Conservation (phyloP, 2,797 vertebrate genomes). For the Sebastes cheni region DNA sequence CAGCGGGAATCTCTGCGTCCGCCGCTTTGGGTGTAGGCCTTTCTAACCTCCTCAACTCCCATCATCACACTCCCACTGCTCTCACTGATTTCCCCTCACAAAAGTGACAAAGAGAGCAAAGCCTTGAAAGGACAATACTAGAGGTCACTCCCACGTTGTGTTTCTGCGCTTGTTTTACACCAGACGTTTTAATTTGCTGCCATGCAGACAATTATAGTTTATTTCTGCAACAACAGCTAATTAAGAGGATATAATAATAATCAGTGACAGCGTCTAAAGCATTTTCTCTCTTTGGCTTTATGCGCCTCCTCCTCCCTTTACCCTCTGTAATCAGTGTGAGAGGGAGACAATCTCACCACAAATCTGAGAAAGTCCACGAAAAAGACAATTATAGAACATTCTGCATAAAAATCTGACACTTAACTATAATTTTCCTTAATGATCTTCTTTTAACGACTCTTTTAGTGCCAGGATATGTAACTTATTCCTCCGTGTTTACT, state of each 20-base stretch:
- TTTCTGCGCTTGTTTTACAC: constrained; percentile 58
- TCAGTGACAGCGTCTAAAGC: constrained; percentile 41
- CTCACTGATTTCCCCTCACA: constrained; percentile 66
- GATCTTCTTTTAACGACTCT: constrained; percentile 28
- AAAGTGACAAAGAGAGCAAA: constrained; percentile 48
- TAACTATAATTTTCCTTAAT: constrained; percentile 16
- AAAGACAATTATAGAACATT: constrained; percentile 24
- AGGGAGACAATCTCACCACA: constrained; percentile 7
- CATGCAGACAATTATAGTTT: constrained; percentile 56
- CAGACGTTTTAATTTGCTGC: constrained; percentile 56
- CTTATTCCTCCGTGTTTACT: constrained; percentile 24
- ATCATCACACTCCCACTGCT: constrained; percentile 53
- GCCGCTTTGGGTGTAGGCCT: constrained; percentile 48
- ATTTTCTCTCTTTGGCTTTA: constrained; percentile 41
- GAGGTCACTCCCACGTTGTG: constrained; percentile 61
- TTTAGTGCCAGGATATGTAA: constrained; percentile 17
- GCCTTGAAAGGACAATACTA: constrained; percentile 52
- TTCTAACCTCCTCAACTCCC: constrained; percentile 62
- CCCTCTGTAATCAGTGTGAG: constrained; percentile 25
- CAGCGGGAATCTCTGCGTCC: constrained; percentile 47
- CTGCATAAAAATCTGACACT: constrained; percentile 22
- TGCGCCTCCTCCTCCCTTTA: constrained; percentile 16
- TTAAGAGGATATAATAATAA: constrained; percentile 46
- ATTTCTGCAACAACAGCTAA: constrained; percentile 59
- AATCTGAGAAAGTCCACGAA: constrained; percentile 23